Percentiles rank a stretch among this genome's conserved stretches.
phyloP scores from a whole-genome alignment of 2,888 invertebrate species.

The Thelaira solivaga region DNA sequence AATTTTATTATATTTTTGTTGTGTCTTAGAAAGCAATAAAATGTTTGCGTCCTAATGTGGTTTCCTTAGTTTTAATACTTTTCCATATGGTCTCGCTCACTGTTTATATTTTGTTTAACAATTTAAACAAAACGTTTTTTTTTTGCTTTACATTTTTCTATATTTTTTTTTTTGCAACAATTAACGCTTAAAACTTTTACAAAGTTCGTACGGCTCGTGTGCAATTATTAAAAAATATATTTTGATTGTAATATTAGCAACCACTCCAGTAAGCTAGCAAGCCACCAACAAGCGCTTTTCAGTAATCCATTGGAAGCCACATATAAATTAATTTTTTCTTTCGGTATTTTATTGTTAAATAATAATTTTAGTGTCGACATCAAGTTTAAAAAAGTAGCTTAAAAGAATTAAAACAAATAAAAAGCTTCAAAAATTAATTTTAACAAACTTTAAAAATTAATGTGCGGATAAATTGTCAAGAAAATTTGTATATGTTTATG shows the following conservation, averaged over 20 bases:
- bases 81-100: neutral
- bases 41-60: neutral
- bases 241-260: slow-evolving; percentile 25
- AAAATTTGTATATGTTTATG: no score
- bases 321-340: slow-evolving; percentile 15
- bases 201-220: slow-evolving; percentile 7
- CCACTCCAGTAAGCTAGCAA: no score
- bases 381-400: no score
- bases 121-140: slow-evolving; percentile 27
- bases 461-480: no score
- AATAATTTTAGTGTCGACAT: neutral
- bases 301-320: slow-evolving; percentile 3
- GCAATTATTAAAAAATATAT: slow-evolving; percentile 2
- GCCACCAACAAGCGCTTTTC: neutral
- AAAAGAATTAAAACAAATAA: no score
- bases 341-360: slow-evolving; percentile 1
- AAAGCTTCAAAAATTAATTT: no score
- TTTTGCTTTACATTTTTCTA: neutral
- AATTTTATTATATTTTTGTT: slow-evolving; percentile 12
- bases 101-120: slow-evolving; percentile 3
- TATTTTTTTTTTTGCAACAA: slow-evolving; percentile 35
- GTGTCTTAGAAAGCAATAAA: neutral
- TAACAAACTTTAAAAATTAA: no score
- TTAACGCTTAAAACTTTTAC: slow-evolving; percentile 30
- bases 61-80: neutral